A percentile compares a stretch with the other conserved stretches of the same genome.
Conservation (phyloP, 2,113 vertebrate genomes). For the Trogon melanurus region DNA sequence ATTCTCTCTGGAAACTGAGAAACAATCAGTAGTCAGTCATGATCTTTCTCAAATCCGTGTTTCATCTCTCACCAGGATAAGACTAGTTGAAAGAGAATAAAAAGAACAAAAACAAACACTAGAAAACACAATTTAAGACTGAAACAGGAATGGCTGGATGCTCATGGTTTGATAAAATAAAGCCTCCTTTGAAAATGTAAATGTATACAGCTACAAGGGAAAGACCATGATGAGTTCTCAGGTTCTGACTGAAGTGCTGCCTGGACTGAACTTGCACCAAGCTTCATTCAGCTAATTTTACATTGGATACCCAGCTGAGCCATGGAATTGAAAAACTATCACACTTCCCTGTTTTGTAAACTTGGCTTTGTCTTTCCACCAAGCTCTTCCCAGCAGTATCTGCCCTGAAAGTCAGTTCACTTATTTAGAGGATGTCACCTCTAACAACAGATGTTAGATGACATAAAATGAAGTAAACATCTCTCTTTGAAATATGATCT, state of each 20-base stretch:
- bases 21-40: not conserved
- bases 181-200: constrained; percentile 43
- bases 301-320: not conserved
- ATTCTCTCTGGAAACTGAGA: not conserved
- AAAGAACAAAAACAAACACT: constrained; percentile 36
- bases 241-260: not conserved
- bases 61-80: constrained; percentile 13
- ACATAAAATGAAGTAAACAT: not conserved
- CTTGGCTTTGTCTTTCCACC: not conserved
- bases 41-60: not conserved
- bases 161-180: constrained; percentile 43
- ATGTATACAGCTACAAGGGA: not conserved
- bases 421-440: not conserved
- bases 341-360: not conserved
- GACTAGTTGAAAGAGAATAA: constrained; percentile 28
- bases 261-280: not conserved
- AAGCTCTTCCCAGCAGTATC: not conserved
- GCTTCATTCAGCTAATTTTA: not conserved
- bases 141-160: not conserved
- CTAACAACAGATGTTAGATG: not conserved
- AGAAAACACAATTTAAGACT: constrained; percentile 13
- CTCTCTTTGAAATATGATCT: not conserved
- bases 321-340: not conserved
- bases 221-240: not conserved
- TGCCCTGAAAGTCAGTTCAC: not conserved